A percentile compares a stretch with the other conserved stretches of the same genome.
phyloP scores from a whole-genome alignment of 2,113 vertebrate species.

The Siniperca knerii region DNA sequence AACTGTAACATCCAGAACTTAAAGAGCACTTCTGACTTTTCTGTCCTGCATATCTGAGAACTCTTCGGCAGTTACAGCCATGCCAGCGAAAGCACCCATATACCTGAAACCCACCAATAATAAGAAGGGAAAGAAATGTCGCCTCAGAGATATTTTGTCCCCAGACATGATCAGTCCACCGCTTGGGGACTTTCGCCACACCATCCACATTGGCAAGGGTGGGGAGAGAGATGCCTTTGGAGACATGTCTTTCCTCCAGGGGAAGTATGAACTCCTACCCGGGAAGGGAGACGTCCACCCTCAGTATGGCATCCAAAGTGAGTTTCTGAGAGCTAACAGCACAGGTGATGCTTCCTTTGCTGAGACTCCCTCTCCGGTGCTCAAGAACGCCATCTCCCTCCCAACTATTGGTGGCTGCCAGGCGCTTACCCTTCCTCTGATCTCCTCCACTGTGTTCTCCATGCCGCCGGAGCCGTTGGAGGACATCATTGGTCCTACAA shows the following conservation, averaged over 20 bases:
- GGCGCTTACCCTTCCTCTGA: constrained; percentile 91
- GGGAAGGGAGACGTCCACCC: constrained; percentile 86
- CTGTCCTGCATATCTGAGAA: constrained; percentile 48
- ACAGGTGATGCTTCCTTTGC: constrained; percentile 92
- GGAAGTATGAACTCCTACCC: constrained; percentile 95
- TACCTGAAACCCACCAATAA: constrained; percentile 95
- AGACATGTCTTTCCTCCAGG: constrained; percentile 98
- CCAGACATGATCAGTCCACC: constrained; percentile 99
- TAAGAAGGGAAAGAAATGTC: constrained; percentile 98
- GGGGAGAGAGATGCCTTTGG: constrained; percentile 96
- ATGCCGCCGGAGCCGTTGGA: constrained; percentile 88
- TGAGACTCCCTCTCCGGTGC: constrained; percentile 95
- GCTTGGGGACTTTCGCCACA: constrained; percentile 97
- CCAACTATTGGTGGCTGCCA: constrained; percentile 96
- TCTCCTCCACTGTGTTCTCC: constrained; percentile 89
- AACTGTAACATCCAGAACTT: constrained; percentile 55
- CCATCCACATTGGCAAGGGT: constrained; percentile 96
- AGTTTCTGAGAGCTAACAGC: constrained; percentile 94
- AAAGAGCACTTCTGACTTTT: constrained; percentile 41
- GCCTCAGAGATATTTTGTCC: constrained; percentile 95
- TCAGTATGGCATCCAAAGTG: constrained; percentile 86
- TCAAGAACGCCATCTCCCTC: constrained; percentile 99
- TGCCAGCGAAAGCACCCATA: constrained; percentile 98
- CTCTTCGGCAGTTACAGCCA: constrained; percentile 74
- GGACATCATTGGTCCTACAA: constrained; percentile 78